Evolutionary conservation across 2,113 vertebrate species (phyloP).

Genomic region (Fregata magnificens): DNA sequence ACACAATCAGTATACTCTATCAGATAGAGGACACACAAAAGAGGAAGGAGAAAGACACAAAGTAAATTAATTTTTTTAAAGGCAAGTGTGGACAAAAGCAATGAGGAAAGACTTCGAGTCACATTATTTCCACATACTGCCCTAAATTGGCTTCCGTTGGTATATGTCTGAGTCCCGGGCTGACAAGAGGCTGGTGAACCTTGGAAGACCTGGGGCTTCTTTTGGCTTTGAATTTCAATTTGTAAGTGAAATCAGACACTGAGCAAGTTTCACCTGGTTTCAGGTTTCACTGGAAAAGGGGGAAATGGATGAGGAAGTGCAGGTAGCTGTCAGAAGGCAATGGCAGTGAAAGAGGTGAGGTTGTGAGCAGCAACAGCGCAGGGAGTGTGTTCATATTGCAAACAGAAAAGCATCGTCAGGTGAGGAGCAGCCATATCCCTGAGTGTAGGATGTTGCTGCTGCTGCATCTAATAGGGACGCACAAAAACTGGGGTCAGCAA

Average conservation of each 20-base stretch:
- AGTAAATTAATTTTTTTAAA: not conserved
- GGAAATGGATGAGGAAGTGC: not conserved
- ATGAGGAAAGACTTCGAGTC: not conserved
- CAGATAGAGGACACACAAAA: not conserved
- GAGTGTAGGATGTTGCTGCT: fast-evolving
- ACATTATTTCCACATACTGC: not conserved
- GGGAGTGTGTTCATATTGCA: fast-evolving
- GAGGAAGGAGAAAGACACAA: not conserved
- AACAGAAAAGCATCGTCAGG: not conserved
- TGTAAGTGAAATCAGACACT: constrained; percentile 1
- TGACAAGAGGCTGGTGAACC: constrained; percentile 24
- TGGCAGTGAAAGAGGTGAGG: not conserved
- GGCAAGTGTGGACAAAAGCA: not conserved
- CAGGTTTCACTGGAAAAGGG: not conserved
- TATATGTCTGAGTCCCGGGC: not conserved
- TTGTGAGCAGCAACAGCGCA: fast-evolving
- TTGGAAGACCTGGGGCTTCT: not conserved
- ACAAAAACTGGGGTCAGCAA: not conserved
- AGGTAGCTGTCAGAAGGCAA: constrained; percentile 18
- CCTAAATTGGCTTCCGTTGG: not conserved
- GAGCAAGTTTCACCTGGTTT: constrained; percentile 39
- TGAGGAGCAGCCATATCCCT: not conserved
- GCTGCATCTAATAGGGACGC: fast-evolving
- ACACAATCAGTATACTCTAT: not conserved
- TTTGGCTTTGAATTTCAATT: constrained; percentile 35